Evolutionary conservation across 2,113 vertebrate genomes (phyloP).

Genomic region (Crypturellus undulatus): DNA sequence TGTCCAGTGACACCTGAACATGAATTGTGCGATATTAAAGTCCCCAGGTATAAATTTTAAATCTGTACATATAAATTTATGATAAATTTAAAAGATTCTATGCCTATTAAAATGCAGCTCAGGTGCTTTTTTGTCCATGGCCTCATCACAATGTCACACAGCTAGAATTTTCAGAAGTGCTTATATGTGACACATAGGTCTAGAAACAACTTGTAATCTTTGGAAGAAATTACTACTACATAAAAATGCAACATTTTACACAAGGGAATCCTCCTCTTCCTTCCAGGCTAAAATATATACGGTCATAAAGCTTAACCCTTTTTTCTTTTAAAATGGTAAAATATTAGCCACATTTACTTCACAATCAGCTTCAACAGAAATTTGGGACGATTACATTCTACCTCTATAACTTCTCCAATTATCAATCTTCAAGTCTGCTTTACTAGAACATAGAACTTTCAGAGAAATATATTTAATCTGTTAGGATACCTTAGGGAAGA

Average conservation of each 20-base stretch:
- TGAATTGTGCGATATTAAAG: conserved; percentile 77
- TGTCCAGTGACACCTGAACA: conserved; percentile 78
- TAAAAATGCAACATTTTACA: conserved; percentile 62
- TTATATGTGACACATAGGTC: conserved; percentile 66
- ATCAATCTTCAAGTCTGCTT: background rate
- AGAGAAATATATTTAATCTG: background rate
- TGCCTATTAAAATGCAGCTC: conserved; percentile 76
- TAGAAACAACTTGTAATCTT: conserved; percentile 75
- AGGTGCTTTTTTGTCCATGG: conserved; percentile 66
- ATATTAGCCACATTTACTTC: conserved; percentile 19
- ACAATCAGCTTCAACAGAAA: background rate
- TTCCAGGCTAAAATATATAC: conserved; percentile 9
- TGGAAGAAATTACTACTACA: conserved; percentile 66
- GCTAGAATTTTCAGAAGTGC: conserved; percentile 66
- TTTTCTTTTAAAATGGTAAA: conserved; percentile 56
- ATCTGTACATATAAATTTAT: conserved; percentile 80
- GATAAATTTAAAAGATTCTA: conserved; percentile 78
- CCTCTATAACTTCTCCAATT: background rate
- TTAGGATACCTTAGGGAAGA: background rate
- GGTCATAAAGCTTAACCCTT: conserved; percentile 38
- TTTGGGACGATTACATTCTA: background rate
- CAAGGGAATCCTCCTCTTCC: conserved; percentile 22
- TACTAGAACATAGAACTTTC: background rate
- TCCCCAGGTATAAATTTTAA: conserved; percentile 81
- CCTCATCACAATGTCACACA: conserved; percentile 71